A percentile compares a stretch with the other conserved stretches of the same genome.
These are phyloP conservation scores for Lutjanus erythropterus DNA, from an alignment of 2,113 vertebrate genomes.

Conservation along the genomic window DNA sequence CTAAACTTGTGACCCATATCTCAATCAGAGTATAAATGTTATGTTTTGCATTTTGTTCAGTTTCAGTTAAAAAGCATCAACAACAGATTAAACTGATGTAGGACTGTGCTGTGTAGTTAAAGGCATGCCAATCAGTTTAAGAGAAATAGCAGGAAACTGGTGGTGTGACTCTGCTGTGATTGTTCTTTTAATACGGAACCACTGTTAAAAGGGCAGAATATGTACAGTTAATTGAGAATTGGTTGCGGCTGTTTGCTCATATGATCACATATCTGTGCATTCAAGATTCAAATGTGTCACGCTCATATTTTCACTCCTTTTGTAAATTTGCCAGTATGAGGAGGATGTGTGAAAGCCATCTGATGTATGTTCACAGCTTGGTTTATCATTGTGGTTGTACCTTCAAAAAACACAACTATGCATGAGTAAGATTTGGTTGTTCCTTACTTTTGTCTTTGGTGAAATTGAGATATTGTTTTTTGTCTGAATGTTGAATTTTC, in stretches of 20 bases:
- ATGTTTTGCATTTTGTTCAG: no score
- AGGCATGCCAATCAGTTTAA: background rate
- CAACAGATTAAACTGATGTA: background rate
- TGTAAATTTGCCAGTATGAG: background rate
- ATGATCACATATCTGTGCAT: background rate
- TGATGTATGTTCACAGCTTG: background rate
- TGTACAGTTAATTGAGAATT: no score
- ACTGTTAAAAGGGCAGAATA: no score
- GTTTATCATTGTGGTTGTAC: background rate
- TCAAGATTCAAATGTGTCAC: background rate
- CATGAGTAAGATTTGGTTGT: background rate
- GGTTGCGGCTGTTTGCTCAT: no score
- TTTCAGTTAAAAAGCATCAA: background rate
- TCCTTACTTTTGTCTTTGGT: background rate
- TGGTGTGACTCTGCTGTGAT: background rate
- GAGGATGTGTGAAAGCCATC: background rate
- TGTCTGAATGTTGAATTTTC: background rate
- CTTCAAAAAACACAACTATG: background rate
- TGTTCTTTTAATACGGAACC: constrained; percentile 3
- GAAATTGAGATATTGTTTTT: background rate
- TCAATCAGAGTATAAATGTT: no score
- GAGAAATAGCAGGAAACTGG: no score
- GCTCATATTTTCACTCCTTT: constrained; percentile 9
- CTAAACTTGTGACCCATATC: no score
- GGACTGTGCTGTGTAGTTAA: background rate